phyloP scores from a whole-genome alignment of 2,113 vertebrate species.

The Psettodes erumei region DNA sequence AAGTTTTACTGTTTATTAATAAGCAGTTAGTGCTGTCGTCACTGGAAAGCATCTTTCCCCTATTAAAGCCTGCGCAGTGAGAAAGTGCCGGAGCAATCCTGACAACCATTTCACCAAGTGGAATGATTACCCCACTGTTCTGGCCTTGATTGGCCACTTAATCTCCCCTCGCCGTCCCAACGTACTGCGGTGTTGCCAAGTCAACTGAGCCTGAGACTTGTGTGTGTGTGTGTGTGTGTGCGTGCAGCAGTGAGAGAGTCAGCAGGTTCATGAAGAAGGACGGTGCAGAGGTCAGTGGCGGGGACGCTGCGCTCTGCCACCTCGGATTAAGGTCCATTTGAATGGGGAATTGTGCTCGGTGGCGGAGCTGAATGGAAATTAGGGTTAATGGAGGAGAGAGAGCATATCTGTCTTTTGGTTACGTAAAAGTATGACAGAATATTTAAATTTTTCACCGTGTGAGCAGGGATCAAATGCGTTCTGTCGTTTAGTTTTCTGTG shows the following conservation, averaged over 20 bases:
- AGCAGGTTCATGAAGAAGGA: slow-evolving; percentile 35
- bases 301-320: slow-evolving; percentile 49
- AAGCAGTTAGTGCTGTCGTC: slow-evolving; percentile 52
- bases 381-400: slow-evolving; percentile 42
- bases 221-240: slow-evolving; percentile 12
- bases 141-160: slow-evolving; percentile 82
- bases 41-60: slow-evolving; percentile 48
- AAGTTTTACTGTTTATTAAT: too few species aligned
- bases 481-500: slow-evolving; percentile 18
- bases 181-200: slow-evolving; percentile 69
- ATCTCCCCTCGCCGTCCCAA: slow-evolving; percentile 75
- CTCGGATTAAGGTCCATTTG: slow-evolving; percentile 63
- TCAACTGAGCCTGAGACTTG: slow-evolving; percentile 52
- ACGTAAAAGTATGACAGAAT: not conserved
- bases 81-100: slow-evolving; percentile 65
- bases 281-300: slow-evolving; percentile 50
- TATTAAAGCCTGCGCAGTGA: slow-evolving; percentile 63
- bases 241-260: slow-evolving; percentile 40
- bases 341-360: slow-evolving; percentile 59
- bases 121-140: slow-evolving; percentile 79
- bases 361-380: slow-evolving; percentile 56
- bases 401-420: not conserved
- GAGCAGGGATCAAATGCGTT: slow-evolving; percentile 19
- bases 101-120: slow-evolving; percentile 72
- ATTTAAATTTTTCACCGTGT: slow-evolving; percentile 34